Percentiles rank a stretch among this genome's conserved stretches.
Evolutionary conservation across 2,888 invertebrate species (phyloP).

Genomic region (Graphium colonna): DNA sequence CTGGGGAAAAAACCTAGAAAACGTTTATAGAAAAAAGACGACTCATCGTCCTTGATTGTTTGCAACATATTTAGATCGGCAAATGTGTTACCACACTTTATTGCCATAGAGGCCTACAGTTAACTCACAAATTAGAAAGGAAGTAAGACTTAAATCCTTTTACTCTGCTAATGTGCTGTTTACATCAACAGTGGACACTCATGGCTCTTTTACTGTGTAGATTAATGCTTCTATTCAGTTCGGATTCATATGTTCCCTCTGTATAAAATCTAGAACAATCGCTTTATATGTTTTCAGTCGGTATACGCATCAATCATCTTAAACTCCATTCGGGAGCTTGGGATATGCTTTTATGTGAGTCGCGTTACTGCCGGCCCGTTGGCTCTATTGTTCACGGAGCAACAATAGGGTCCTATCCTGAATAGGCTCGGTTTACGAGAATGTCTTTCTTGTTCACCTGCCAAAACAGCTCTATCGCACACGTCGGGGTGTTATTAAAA

Average conservation of each 20-base stretch:
- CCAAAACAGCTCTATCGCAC: constrained; percentile 4
- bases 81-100: too few relatives aligned
- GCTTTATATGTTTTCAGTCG: background rate
- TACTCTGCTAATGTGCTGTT: too few relatives aligned
- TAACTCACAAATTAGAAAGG: too few relatives aligned
- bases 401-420: constrained; percentile 16
- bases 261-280: background rate
- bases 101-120: too few relatives aligned
- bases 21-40: too few relatives aligned
- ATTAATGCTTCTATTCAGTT: too few relatives aligned
- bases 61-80: too few relatives aligned
- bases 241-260: background rate
- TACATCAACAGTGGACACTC: too few relatives aligned
- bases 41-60: too few relatives aligned
- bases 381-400: constrained; percentile 15
- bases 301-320: constrained; percentile 12
- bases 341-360: constrained; percentile 6
- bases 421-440: constrained; percentile 9
- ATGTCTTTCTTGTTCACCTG: constrained; percentile 5
- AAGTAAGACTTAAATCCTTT: too few relatives aligned
- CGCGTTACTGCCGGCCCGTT: constrained; percentile 4
- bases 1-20: too few relatives aligned
- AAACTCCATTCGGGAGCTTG: constrained; percentile 5
- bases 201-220: too few relatives aligned
- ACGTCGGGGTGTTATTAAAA: background rate